Percentiles rank a stretch among this genome's conserved stretches.
Conservation (phyloP, 2,113 vertebrate genomes). For the Aspiorhynchus laticeps region DNA sequence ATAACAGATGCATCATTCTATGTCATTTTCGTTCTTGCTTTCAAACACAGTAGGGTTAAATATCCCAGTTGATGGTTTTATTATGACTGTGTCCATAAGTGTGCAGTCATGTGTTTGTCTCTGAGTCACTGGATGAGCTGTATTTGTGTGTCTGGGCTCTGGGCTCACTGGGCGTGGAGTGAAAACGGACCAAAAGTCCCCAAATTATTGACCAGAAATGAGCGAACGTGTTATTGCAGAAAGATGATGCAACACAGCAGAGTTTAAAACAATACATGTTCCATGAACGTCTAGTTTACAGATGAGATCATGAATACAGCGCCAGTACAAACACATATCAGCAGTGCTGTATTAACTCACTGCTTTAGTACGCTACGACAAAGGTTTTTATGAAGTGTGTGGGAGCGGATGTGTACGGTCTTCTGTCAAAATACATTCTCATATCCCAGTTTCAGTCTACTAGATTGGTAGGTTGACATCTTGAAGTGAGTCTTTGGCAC, state of each 20-base stretch:
- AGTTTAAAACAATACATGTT: neutral
- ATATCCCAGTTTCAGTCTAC: neutral
- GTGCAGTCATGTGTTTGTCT: slow-evolving; percentile 19
- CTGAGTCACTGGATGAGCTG: slow-evolving; percentile 39
- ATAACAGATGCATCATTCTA: neutral
- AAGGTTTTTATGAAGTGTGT: neutral
- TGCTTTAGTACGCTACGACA: neutral
- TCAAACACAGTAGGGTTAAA: neutral
- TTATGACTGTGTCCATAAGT: slow-evolving; percentile 16
- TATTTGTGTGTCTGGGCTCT: slow-evolving; percentile 17
- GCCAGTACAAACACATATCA: neutral
- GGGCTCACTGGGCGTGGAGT: neutral
- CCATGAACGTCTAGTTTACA: neutral
- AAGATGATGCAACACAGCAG: neutral
- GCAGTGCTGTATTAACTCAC: neutral
- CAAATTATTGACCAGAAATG: neutral
- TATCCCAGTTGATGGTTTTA: neutral
- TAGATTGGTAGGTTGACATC: neutral
- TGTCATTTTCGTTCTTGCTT: neutral
- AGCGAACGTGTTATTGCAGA: neutral
- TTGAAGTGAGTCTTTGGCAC: neutral
- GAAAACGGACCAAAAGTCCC: neutral
- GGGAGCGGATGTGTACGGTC: neutral
- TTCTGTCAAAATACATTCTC: neutral
- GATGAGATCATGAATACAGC: slow-evolving; percentile 5